Evolutionary conservation across 1,140 invertebrate genomes (phyloP).

Genomic region (Lucilia cuprina): DNA sequence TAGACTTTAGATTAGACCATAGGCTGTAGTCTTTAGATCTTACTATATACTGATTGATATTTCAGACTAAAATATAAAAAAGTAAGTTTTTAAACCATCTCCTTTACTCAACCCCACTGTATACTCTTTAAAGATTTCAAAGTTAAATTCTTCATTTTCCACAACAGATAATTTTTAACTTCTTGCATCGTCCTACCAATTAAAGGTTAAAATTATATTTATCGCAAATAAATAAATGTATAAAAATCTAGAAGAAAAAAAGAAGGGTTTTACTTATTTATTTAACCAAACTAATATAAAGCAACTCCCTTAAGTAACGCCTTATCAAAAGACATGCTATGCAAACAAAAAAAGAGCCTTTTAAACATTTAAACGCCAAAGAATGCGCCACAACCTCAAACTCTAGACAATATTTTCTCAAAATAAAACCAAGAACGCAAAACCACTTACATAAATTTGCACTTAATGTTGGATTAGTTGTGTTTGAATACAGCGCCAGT

Average conservation of each 20-base stretch:
- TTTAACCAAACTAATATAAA: neutral
- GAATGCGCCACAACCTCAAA: neutral
- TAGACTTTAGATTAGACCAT: too few relatives aligned
- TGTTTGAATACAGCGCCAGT: neutral
- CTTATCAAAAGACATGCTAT: neutral
- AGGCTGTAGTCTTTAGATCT: too few relatives aligned
- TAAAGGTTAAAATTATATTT: neutral
- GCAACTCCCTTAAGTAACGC: slow-evolving; percentile 1
- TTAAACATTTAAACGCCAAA: neutral
- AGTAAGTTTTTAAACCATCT: too few relatives aligned
- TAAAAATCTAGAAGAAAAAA: too few relatives aligned
- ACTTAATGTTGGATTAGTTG: slow-evolving; percentile 15
- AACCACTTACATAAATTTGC: slow-evolving; percentile 2
- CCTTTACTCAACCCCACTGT: too few relatives aligned
- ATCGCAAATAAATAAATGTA: neutral
- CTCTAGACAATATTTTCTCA: neutral
- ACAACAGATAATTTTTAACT: too few relatives aligned
- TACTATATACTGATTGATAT: too few relatives aligned
- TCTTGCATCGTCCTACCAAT: neutral
- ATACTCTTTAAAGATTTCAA: too few relatives aligned
- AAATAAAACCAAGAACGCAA: neutral
- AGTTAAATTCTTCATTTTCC: too few relatives aligned
- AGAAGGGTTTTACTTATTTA: neutral
- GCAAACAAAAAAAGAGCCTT: neutral
- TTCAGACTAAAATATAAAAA: too few relatives aligned